A percentile compares a stretch with the other conserved stretches of the same genome.
Conservation (phyloP, 2,797 vertebrate genomes). For the Heterohyrax brucei region DNA sequence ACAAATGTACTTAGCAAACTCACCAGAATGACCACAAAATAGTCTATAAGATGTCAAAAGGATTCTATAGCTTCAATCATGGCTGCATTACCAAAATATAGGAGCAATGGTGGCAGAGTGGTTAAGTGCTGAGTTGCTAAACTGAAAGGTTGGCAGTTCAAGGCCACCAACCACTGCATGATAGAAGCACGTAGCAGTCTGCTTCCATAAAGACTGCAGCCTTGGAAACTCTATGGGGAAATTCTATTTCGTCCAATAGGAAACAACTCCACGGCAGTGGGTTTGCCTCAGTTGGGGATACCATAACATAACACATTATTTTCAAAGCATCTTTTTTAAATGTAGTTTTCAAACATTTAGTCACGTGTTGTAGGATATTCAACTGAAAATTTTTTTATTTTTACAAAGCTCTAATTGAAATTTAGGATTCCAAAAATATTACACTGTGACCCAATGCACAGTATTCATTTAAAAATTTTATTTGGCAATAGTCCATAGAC, state of each 20-base stretch:
- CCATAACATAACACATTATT: not conserved
- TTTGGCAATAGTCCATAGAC: not conserved
- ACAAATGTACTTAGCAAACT: not conserved
- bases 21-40: not conserved
- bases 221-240: too few relatives aligned
- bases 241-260: too few relatives aligned
- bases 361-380: not conserved
- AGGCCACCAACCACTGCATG: too few relatives aligned
- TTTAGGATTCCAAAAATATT: not conserved
- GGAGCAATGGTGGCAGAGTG: too few relatives aligned
- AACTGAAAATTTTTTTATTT: not conserved
- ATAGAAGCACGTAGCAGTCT: too few relatives aligned
- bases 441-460: not conserved
- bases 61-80: not conserved
- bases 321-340: not conserved
- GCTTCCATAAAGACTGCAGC: too few relatives aligned
- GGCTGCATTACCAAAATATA: not conserved
- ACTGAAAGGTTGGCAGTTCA: too few relatives aligned
- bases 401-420: not conserved
- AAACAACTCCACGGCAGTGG: too few relatives aligned
- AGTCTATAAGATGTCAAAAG: too few relatives aligned
- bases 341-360: not conserved
- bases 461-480: not conserved
- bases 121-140: too few relatives aligned
- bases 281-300: not conserved